Conservation (phyloP, 2,888 invertebrate species). For the Odontomyia ornata region DNA sequence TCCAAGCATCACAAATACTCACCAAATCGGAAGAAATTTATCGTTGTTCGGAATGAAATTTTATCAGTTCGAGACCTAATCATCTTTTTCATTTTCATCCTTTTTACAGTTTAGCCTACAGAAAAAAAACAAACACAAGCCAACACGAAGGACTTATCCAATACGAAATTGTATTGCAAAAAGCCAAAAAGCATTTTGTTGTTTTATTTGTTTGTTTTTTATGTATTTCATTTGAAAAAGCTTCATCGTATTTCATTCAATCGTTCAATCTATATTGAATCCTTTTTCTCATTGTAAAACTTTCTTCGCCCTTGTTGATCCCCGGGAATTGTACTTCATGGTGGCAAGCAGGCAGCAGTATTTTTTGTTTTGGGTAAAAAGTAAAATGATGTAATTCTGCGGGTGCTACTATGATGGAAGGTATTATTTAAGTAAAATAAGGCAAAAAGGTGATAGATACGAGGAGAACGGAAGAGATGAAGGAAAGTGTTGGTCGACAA, state of each 20-base stretch:
- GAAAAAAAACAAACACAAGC: background rate
- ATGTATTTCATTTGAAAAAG: background rate
- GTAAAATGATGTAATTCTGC: conserved; percentile 6
- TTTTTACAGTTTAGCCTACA: background rate
- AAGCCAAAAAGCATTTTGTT: conserved; percentile 33
- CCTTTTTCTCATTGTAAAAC: background rate
- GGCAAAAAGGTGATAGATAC: background rate
- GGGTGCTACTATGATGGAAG: background rate
- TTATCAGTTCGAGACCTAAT: background rate
- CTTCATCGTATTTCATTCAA: background rate
- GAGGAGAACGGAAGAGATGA: background rate
- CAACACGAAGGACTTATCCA: background rate
- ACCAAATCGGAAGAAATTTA: conserved; percentile 5
- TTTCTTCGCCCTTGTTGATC: background rate
- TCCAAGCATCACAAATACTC: background rate
- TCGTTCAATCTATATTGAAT: background rate
- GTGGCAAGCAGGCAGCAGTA: too few relatives aligned
- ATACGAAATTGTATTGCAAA: conserved; percentile 26
- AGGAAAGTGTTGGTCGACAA: background rate
- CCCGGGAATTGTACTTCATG: background rate
- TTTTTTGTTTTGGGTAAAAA: background rate
- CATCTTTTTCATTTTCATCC: background rate
- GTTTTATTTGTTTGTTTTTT: conserved; percentile 2
- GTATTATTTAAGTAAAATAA: background rate
- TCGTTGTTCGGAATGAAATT: background rate